A percentile compares a stretch with the other conserved stretches of the same genome.
phyloP scores from a whole-genome alignment of 2,797 vertebrate species.

The Dipus sagitta region DNA sequence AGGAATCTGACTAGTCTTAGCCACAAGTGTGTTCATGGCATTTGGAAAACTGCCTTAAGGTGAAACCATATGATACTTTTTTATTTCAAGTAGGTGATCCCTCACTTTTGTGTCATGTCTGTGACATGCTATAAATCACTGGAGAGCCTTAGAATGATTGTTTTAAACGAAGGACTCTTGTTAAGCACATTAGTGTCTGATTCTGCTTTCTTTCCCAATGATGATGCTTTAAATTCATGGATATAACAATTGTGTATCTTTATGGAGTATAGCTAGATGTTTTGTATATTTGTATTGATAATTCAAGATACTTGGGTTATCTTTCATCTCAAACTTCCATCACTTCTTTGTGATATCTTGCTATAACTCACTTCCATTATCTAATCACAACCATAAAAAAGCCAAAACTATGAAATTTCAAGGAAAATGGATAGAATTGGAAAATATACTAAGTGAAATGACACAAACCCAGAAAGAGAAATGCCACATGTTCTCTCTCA shows the following conservation, averaged over 20 bases:
- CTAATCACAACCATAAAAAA: not conserved
- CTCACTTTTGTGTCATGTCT: not conserved
- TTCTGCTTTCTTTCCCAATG: conserved; percentile 36
- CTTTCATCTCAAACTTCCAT: not conserved
- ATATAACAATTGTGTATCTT: not conserved
- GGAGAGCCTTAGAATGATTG: not conserved
- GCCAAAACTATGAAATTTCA: no score
- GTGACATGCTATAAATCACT: conserved; percentile 3
- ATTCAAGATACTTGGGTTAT: not conserved
- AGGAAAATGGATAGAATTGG: no score
- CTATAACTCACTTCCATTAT: not conserved
- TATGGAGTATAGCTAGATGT: not conserved
- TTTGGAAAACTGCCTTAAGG: not conserved
- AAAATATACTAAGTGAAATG: no score
- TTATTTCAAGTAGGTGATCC: conserved; percentile 9
- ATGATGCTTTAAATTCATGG: not conserved
- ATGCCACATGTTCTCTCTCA: no score
- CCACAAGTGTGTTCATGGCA: not conserved
- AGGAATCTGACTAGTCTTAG: not conserved
- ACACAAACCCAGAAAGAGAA: no score
- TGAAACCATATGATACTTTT: not conserved
- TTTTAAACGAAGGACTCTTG: conserved; percentile 36
- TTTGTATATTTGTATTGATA: not conserved
- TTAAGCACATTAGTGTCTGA: not conserved
- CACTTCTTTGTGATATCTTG: no score